Base-by-base conservation (phyloP, 2,797 vertebrate species). In the Hydrophis major region DNA sequence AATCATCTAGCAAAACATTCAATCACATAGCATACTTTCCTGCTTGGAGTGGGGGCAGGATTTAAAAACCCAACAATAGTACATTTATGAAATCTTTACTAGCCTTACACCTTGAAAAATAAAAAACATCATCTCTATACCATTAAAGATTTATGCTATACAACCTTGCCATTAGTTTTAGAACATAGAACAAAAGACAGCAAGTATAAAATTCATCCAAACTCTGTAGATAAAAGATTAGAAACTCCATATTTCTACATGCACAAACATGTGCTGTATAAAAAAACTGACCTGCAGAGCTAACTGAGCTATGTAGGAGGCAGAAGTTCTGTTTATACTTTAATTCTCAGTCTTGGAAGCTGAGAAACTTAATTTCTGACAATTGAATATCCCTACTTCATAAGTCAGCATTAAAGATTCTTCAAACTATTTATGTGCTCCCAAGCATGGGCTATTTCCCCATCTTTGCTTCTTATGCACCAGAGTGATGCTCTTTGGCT, bases 61-160 rank as follows among this genome's bases (percentile, higher is more conserved):
- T 78, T 78, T 47, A 78, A 47, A 78, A 78, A 78, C 42, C n/a
- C 7, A 78, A 7, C 16, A 37, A 47, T 1, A 47, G 74, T 25
- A 83, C 10, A 47, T 83, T 42, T 78, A 78, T 78, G 42, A 78
- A 78, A 22, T 22, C 20, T 11, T 42, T 83, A 83, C 37, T 47
- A 83, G 74, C 20, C 37, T 83, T 83, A 47, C 74, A 83, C 47
- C 10, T 83, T 11, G 20, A 47, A 47, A 47, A 47, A 25, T 10
- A 25, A 42, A 42, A 42, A 42, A 47, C 10, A 47, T 25, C 20
- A 22, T 83, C 74, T 83, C 74, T 25, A 12, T 83, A 42, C 93
- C 74, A 91, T 86, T 94, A 47, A 0, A 92, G 2, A 95, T 55
- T 61, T 92, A 4, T 86, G 91, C 91, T 90, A 90, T 91, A 93